Percentiles rank a stretch among this genome's conserved stretches.
phyloP scores from a whole-genome alignment of 2,113 vertebrate genomes.

The Elachura formosa region DNA sequence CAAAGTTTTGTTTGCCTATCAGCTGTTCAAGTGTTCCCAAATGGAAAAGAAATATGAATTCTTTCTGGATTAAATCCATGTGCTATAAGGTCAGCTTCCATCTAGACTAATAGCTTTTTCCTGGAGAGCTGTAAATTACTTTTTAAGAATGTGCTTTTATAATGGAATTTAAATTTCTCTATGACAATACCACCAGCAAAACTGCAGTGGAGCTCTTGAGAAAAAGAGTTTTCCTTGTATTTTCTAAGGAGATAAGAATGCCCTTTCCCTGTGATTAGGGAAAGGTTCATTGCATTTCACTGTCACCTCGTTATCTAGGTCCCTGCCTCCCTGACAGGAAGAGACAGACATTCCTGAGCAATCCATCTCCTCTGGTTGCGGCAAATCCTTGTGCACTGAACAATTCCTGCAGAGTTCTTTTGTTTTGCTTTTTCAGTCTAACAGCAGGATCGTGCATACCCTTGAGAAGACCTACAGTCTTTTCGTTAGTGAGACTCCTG shows the following conservation, averaged over 20 bases:
- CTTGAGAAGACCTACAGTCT: background rate
- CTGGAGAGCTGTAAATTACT: background rate
- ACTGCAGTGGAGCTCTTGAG: background rate
- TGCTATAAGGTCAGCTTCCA: background rate
- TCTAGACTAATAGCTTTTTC: background rate
- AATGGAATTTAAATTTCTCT: background rate
- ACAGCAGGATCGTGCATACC: background rate
- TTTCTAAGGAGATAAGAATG: background rate
- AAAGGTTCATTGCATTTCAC: background rate
- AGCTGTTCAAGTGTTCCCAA: background rate
- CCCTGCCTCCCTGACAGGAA: background rate
- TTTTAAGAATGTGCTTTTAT: background rate
- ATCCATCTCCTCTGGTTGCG: background rate
- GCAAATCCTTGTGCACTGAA: background rate
- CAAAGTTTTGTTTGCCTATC: background rate
- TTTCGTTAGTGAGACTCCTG: slow-evolving; percentile 11
- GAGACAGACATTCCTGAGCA: background rate
- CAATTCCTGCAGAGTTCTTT: background rate
- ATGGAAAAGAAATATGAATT: background rate
- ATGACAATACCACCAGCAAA: background rate
- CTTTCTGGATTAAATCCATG: background rate
- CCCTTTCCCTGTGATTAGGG: background rate
- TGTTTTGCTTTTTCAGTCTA: background rate
- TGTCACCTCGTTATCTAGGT: background rate
- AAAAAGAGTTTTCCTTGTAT: background rate